Conservation (phyloP, 2,113 vertebrate genomes). For the Collichthys lucidus region DNA sequence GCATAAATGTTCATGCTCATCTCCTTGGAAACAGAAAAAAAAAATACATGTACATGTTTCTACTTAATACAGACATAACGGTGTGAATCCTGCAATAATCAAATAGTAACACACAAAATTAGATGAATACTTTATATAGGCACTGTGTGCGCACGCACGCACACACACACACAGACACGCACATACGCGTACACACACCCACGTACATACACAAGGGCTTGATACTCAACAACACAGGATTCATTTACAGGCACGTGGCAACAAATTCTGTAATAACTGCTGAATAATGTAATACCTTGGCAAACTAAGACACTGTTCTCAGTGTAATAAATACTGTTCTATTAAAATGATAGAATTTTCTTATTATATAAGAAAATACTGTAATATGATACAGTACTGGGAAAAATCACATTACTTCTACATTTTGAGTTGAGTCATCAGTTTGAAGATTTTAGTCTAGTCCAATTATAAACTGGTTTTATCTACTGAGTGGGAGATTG, state of each 20-base stretch:
- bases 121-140: slow-evolving; percentile 33
- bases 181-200: neutral
- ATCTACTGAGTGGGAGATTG: neutral
- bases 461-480: neutral
- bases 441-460: neutral
- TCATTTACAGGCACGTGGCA: slow-evolving; percentile 20
- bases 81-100: too few species aligned
- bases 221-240: slow-evolving; percentile 4
- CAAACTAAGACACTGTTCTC: neutral
- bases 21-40: too few species aligned
- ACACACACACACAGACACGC: too few species aligned
- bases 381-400: neutral
- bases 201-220: neutral
- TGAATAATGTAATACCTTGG: slow-evolving; percentile 26
- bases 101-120: neutral
- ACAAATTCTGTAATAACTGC: slow-evolving; percentile 28
- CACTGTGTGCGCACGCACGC: neutral
- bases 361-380: neutral
- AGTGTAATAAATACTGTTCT: neutral
- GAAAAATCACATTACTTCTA: neutral
- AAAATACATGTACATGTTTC: too few species aligned
- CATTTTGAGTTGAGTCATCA: neutral
- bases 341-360: neutral
- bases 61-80: too few species aligned
- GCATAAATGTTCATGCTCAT: neutral